Conservation (phyloP, 2,888 invertebrate genomes). For the Heliconius hortense region DNA sequence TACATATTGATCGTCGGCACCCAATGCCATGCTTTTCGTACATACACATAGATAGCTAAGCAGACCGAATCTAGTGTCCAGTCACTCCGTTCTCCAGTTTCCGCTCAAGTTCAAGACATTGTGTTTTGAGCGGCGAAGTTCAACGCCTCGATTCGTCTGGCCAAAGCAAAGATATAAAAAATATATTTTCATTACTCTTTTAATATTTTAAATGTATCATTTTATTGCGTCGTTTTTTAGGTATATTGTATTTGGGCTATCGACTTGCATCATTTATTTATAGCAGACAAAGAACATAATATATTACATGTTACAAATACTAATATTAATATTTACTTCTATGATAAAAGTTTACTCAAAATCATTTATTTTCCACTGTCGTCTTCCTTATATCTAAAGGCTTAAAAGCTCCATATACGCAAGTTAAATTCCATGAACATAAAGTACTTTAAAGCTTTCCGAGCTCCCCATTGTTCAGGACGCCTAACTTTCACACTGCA, state of each 20-base stretch:
- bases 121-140: no score
- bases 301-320: background rate
- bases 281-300: background rate
- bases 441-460: background rate
- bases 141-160: no score
- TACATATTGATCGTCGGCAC: no score
- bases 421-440: slow-evolving; percentile 1
- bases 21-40: no score
- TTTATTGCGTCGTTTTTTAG: background rate
- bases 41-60: background rate
- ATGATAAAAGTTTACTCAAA: background rate
- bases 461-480: slow-evolving; percentile 4
- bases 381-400: background rate
- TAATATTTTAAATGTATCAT: background rate
- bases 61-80: background rate
- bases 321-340: background rate
- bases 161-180: no score
- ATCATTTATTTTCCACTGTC: background rate
- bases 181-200: no score
- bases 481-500: background rate
- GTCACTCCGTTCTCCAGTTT: background rate
- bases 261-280: background rate
- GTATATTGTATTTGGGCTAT: background rate
- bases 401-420: background rate
- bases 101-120: no score